Percentiles rank a stretch among this genome's conserved stretches.
phyloP scores from a whole-genome alignment of 1,140 invertebrate genomes.

The Dolichoris vasculosae region DNA sequence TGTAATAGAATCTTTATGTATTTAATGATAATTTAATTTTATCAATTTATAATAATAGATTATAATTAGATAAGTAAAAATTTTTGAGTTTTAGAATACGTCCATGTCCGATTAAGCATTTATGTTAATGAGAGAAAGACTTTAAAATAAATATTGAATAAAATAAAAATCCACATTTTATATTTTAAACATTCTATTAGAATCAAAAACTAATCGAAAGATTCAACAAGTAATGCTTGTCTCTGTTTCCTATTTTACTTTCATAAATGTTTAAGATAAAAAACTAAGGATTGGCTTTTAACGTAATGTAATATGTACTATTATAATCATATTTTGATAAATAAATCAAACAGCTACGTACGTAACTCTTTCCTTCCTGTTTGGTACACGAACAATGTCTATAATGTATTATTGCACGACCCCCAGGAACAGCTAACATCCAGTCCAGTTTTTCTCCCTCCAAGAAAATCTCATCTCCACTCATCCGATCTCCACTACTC shows the following conservation, averaged over 20 bases:
- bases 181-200: too few relatives aligned
- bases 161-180: too few relatives aligned
- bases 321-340: background rate
- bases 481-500: background rate
- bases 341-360: background rate
- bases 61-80: too few relatives aligned
- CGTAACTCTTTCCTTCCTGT: slow-evolving; percentile 39
- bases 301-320: background rate
- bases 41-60: too few relatives aligned
- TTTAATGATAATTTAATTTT: too few relatives aligned
- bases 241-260: background rate
- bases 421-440: slow-evolving; percentile 32
- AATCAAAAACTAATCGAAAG: slow-evolving; percentile 36
- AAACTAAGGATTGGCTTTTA: background rate
- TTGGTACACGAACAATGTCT: background rate
- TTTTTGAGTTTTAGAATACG: too few relatives aligned
- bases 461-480: slow-evolving; percentile 13
- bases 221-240: background rate
- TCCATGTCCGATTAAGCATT: too few relatives aligned
- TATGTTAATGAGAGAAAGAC: too few relatives aligned
- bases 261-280: background rate
- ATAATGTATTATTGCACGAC: background rate
- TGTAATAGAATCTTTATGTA: too few relatives aligned
- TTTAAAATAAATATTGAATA: too few relatives aligned
- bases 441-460: slow-evolving; percentile 33